Evolutionary conservation across 2,113 vertebrate species (phyloP).

Genomic region (Lophochroa leadbeateri): DNA sequence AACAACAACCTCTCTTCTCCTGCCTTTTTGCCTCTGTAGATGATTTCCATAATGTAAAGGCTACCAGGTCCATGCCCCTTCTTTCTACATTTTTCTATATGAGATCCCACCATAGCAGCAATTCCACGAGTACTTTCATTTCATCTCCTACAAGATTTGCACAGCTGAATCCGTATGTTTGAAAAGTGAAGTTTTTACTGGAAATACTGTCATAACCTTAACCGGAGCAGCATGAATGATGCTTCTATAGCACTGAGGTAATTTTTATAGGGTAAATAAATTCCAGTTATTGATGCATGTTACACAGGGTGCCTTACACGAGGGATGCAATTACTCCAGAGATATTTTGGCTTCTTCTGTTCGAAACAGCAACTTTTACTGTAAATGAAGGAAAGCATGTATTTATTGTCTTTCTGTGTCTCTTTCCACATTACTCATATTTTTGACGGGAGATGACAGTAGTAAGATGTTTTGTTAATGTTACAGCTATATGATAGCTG

Average conservation of each 20-base stretch:
- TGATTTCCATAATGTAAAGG: not conserved
- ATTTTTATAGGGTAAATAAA: slow-evolving; percentile 57
- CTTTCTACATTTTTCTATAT: not conserved
- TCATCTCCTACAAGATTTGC: not conserved
- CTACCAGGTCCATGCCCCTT: not conserved
- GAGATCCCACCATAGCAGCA: accelerated
- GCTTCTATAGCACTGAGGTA: slow-evolving; percentile 17
- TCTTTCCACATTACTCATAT: slow-evolving; percentile 33
- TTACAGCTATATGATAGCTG: not conserved
- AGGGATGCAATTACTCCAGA: not conserved
- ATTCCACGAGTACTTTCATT: not conserved
- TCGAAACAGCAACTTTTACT: not conserved
- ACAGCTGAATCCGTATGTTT: slow-evolving; percentile 35
- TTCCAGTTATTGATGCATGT: not conserved
- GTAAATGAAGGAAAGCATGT: slow-evolving; percentile 1
- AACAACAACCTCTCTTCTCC: not conserved
- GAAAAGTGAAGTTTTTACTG: slow-evolving; percentile 45
- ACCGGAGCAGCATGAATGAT: not conserved
- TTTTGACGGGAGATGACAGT: slow-evolving; percentile 21
- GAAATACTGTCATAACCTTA: slow-evolving; percentile 20
- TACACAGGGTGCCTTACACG: not conserved
- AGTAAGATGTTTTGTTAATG: not conserved
- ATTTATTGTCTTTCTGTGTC: not conserved
- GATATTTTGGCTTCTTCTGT: not conserved
- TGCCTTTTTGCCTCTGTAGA: not conserved